Base-by-base conservation (phyloP, 2,797 vertebrate species). In the Paratrypauchen microcephalus region DNA sequence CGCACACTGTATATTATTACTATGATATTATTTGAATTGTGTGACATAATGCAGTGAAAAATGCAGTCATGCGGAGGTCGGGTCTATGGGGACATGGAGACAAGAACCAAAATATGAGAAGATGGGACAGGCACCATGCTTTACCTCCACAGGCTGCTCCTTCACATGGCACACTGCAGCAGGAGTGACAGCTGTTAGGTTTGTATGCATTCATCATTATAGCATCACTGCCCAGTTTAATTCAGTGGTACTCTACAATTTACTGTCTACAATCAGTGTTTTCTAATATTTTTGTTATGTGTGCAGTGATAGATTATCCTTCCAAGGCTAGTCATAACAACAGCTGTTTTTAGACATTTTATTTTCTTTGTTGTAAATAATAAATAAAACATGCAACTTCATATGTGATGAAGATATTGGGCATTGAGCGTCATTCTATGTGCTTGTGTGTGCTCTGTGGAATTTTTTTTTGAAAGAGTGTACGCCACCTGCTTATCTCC, bases 121-220 rank as follows among this genome's bases (percentile, higher is more conserved):
- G 16, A 26, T 15, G 15, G 56, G 19, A 60, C 30, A 5, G 16
- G 57, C 57, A 32, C 26, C 57, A 7, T 30, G 57, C 57, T 59
- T 60, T 60, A 60, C 58, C 58, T 60, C 58, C 28, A 36, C 58
- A 19, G 30, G 58, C 58, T 60, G 28, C 58, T 60, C 58, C 58
- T 28, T 60, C 58, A 36, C 36, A 4, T 12, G 65, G 26, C 21
- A 68, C 39, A 66, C 92, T 86, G 58, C 58, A 60, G 58, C 30
- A 36, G 58, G 58, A 60, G 58, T 60, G 28, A 60, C 58, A 60
- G 30, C 58, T 60, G 58, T 60, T 60, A 60, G 58, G 28, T 60
- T 36, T 60, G 32, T 60, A 60, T 60, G 58, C 58, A 32, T 12
- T 60, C 58, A 60, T n/a, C 58, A 36, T 36, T 58, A 58, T 8